phyloP scores from a whole-genome alignment of 2,888 invertebrate genomes.

The Catocala nupta region DNA sequence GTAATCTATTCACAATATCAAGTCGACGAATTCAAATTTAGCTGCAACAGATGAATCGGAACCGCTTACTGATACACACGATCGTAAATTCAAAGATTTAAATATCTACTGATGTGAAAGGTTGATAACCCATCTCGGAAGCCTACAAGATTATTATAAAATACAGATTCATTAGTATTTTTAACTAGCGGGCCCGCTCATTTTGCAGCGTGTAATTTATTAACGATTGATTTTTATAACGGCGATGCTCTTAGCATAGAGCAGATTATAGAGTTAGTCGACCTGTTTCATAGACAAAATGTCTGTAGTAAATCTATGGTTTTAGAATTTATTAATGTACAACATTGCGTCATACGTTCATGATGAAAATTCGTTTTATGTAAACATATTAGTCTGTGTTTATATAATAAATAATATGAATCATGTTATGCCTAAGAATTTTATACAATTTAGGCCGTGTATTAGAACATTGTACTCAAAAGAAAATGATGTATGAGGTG shows the following conservation, averaged over 20 bases:
- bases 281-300: slow-evolving; percentile 17
- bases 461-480: too few relatives aligned
- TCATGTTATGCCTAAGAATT: too few relatives aligned
- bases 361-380: neutral
- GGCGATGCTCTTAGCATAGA: slow-evolving; percentile 11
- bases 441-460: too few relatives aligned
- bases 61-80: neutral
- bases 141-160: slow-evolving; percentile 7
- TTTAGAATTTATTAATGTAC: neutral
- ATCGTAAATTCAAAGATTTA: neutral
- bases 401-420: too few relatives aligned
- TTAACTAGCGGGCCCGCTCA: slow-evolving; percentile 13
- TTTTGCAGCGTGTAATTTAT: slow-evolving; percentile 28
- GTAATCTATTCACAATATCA: too few relatives aligned
- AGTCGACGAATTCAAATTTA: too few relatives aligned
- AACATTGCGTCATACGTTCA: neutral
- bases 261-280: slow-evolving; percentile 25
- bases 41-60: neutral
- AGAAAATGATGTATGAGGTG: too few relatives aligned
- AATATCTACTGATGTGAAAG: neutral
- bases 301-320: neutral
- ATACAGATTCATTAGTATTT: neutral
- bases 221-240: slow-evolving; percentile 9
- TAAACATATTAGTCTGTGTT: neutral
- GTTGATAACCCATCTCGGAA: slow-evolving; percentile 13